Evolutionary conservation across 1,140 invertebrate genomes (phyloP), one percentile per base, ranked within the genome.

Genomic region (Scylla paramamosain): DNA sequence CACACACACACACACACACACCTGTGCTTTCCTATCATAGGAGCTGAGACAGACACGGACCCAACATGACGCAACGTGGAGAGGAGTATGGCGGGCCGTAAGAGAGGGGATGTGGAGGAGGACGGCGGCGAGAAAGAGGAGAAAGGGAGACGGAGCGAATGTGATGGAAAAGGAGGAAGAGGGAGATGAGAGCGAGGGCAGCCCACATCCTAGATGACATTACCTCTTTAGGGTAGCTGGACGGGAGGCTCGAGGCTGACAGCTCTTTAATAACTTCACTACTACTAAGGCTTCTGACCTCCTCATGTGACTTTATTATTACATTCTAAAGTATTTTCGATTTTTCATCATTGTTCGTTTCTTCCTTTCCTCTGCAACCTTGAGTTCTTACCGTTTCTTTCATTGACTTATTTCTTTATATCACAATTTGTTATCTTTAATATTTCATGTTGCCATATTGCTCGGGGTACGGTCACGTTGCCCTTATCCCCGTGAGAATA

Each of bases 401-500:
- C 25, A 7, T 77, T n/a, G n/a, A 39, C 52, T n/a, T 77, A n/a
- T 77, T 59, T 59, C 12, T 59, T 20, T n/a, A n/a, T 12, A 25
- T 12, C 67, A 77, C 25, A 25, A 25, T n/a, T 77, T 7, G 39
- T 39, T 39, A 25, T n/a, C 25, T 20, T 77, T 25, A 7, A 59
- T 20, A n/a, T n/a, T 77, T n/a, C 20, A 77, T 77, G 45, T 29
- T 88, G 46, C 83, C 84, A 46, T 59, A 8, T 84, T 46, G 32
- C 83, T 67, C 25, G 39, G 25, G 25, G 84, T 86, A 88, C 29
- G 92, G 46, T 39, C 45, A 28, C 45, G 92, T 45, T 32, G 92
- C 92, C 29, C 48, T 93, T 93, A 88, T 93, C 32, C 25, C 83
- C 83, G 28, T 77, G 91, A 59, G 91, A 59, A 32, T 86, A 67